These are phyloP conservation scores for Thryonomys swinderianus DNA, from an alignment of 2,113 vertebrate genomes.

Conservation along the genomic window DNA sequence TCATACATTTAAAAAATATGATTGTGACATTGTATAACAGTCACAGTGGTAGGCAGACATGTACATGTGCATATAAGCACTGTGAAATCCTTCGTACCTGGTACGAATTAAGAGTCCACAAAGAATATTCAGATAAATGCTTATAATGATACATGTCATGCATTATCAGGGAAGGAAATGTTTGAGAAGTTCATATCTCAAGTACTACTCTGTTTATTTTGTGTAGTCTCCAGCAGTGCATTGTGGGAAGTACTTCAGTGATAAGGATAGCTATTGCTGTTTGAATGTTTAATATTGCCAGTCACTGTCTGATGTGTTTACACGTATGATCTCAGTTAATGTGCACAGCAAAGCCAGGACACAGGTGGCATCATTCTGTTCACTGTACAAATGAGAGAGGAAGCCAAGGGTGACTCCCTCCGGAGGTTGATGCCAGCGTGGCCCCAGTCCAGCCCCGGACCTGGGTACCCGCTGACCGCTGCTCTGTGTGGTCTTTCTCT, in stretches of 20 bases:
- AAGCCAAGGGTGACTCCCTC: not conserved
- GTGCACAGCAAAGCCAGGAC: not conserved
- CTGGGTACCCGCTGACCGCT: not conserved
- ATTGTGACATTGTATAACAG: not conserved
- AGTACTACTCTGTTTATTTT: not conserved
- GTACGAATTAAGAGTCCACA: slow-evolving; percentile 25
- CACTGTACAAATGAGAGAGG: not conserved
- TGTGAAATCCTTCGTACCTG: not conserved
- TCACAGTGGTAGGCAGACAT: not conserved
- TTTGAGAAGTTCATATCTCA: not conserved
- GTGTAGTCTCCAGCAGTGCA: not conserved
- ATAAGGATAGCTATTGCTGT: not conserved
- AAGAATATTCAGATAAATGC: slow-evolving; percentile 8
- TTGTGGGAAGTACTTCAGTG: slow-evolving; percentile 8
- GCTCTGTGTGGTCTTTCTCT: not conserved
- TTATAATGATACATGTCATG: not conserved
- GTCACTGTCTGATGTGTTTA: not conserved
- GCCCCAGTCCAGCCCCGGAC: not conserved
- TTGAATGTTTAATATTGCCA: not conserved
- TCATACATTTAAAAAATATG: not conserved
- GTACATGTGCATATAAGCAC: not conserved
- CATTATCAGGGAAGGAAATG: not conserved
- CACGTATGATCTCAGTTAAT: not conserved
- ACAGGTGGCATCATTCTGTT: not conserved
- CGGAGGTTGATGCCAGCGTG: not conserved